These are phyloP conservation scores for Symphodus melops DNA, from an alignment of 2,113 vertebrate genomes.

Conservation along the genomic window DNA sequence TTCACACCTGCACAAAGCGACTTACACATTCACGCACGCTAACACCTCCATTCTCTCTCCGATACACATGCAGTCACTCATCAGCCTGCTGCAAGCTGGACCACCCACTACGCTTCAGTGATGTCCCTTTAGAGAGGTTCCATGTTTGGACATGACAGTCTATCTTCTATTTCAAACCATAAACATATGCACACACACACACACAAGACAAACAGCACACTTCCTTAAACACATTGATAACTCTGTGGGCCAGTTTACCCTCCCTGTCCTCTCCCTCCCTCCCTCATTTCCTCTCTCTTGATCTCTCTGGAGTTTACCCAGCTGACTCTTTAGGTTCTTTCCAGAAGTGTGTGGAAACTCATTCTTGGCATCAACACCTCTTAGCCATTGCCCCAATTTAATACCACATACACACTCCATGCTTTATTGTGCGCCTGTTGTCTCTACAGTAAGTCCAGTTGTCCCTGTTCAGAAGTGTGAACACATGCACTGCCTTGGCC, in stretches of 20 bases:
- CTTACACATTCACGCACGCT: conserved; percentile 1
- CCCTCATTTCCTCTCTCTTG: background rate
- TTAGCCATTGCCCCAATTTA: conserved; percentile 43
- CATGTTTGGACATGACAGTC: conserved; percentile 65
- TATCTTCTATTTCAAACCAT: conserved; percentile 51
- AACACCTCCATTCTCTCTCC: conserved; percentile 12
- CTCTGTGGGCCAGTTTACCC: background rate
- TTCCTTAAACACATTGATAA: conserved; percentile 20
- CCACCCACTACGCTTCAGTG: conserved; percentile 59
- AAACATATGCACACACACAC: conserved; percentile 43
- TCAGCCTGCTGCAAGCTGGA: conserved; percentile 30
- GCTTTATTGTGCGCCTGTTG: background rate
- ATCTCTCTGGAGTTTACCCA: conserved; percentile 61
- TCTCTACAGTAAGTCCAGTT: conserved; percentile 34
- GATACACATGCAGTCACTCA: conserved; percentile 13
- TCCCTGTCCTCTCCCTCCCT: conserved; percentile 2
- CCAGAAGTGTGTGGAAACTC: conserved; percentile 71
- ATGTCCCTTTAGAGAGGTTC: conserved; percentile 34
- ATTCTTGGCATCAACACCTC: conserved; percentile 55
- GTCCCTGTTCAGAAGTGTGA: conserved; percentile 24
- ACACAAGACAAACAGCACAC: conserved; percentile 13
- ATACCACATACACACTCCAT: conserved; percentile 30
- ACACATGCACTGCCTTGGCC: conserved; percentile 28
- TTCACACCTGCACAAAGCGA: background rate
- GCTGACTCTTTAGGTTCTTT: conserved; percentile 68